These are phyloP conservation scores for Aleadryas rufinucha DNA, from an alignment of 2,113 vertebrate species.

Conservation along the genomic window DNA sequence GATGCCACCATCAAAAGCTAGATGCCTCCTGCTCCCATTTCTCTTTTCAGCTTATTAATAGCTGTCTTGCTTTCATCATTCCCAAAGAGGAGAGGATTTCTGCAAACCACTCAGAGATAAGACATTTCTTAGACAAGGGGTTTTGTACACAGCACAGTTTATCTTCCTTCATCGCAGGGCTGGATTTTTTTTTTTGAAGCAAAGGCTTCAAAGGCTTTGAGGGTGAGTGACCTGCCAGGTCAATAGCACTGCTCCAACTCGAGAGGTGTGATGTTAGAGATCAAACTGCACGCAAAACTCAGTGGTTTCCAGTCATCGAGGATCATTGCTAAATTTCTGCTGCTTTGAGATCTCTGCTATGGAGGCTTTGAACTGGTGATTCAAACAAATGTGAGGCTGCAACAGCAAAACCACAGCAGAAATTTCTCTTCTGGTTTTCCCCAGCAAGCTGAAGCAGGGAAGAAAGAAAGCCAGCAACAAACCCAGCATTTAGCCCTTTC, in stretches of 20 bases:
- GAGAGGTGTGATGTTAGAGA: neutral
- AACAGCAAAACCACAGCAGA: neutral
- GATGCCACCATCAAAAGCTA: neutral
- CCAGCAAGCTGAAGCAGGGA: neutral
- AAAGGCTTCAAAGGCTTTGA: neutral
- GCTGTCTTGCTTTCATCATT: neutral
- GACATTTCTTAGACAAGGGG: neutral
- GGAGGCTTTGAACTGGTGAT: neutral
- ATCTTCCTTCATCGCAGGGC: neutral
- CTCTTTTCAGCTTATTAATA: neutral
- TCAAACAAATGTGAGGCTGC: neutral
- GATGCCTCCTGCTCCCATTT: neutral
- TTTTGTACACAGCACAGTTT: neutral
- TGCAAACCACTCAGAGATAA: neutral
- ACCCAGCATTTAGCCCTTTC: neutral
- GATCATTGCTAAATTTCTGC: neutral
- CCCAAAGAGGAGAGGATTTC: neutral
- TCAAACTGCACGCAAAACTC: neutral
- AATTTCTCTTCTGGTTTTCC: neutral
- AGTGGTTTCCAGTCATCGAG: neutral
- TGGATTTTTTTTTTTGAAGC: neutral
- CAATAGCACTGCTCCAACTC: neutral
- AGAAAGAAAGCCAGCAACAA: neutral
- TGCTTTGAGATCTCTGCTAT: neutral
- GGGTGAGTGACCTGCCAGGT: neutral